Evolutionary conservation across 2,888 invertebrate genomes (phyloP).

Genomic region (Zygaena filipendulae): DNA sequence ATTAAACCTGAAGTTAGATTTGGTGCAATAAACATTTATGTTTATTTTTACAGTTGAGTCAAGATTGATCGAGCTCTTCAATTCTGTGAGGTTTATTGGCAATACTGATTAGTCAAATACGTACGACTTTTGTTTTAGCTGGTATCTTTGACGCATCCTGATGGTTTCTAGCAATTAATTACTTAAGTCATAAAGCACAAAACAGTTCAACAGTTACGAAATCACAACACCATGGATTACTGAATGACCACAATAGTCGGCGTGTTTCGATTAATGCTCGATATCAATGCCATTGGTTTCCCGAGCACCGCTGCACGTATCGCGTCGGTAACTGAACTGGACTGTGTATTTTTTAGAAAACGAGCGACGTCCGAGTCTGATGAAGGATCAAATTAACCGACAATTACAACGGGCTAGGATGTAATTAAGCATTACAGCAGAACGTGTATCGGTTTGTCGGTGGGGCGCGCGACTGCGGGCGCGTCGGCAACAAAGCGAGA

Average conservation of each 20-base stretch:
- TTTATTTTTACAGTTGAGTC: too few species aligned
- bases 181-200: constrained; percentile 23
- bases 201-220: constrained; percentile 24
- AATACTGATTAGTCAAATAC: too few species aligned
- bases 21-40: too few species aligned
- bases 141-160: constrained; percentile 61
- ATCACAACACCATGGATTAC: constrained; percentile 44
- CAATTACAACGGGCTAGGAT: constrained; percentile 50
- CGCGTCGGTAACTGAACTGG: constrained; percentile 26
- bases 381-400: constrained; percentile 39
- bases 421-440: constrained; percentile 52
- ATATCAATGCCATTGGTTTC: constrained; percentile 26
- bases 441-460: constrained; percentile 61
- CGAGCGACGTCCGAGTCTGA: constrained; percentile 12
- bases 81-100: too few species aligned
- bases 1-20: too few species aligned
- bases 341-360: constrained; percentile 10
- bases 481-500: constrained; percentile 22
- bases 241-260: constrained; percentile 37
- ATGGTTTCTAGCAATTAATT: constrained; percentile 20
- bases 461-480: constrained; percentile 57
- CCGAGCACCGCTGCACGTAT: constrained; percentile 15
- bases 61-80: too few species aligned
- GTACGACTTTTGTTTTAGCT: constrained; percentile 60
- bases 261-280: constrained; percentile 19